These are phyloP conservation scores for Epinephelus lanceolatus DNA, from an alignment of 2,113 vertebrate genomes.

Conservation along the genomic window DNA sequence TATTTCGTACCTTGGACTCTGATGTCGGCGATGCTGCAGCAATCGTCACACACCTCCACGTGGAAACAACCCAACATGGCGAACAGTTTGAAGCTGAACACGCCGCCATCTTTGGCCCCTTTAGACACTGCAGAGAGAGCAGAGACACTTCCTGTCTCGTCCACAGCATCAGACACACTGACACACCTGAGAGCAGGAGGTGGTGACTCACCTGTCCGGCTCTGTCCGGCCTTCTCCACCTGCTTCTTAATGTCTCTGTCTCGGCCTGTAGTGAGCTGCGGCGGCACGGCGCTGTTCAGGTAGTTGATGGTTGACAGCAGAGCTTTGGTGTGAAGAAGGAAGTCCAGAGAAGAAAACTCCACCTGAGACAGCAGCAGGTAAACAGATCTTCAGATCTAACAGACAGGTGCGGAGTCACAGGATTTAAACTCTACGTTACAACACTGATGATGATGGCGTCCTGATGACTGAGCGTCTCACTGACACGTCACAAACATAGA, in stretches of 20 bases:
- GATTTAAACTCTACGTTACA: too few species aligned
- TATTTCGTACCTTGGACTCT: slow-evolving; percentile 88
- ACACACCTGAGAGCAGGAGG: background rate
- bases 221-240: slow-evolving; percentile 62
- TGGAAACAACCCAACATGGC: slow-evolving; percentile 92
- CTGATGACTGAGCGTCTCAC: too few species aligned
- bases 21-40: slow-evolving; percentile 92
- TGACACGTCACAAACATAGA: too few species aligned
- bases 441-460: too few species aligned
- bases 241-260: slow-evolving; percentile 66
- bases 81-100: slow-evolving; percentile 91
- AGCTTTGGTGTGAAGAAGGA: slow-evolving; percentile 93
- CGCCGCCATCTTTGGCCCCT: slow-evolving; percentile 83
- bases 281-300: slow-evolving; percentile 84
- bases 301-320: slow-evolving; percentile 92
- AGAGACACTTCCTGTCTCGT: background rate
- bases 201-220: slow-evolving; percentile 84
- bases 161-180: background rate
- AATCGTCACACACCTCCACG: slow-evolving; percentile 90
- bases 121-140: slow-evolving; percentile 68
- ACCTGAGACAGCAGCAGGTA: slow-evolving; percentile 82
- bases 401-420: background rate
- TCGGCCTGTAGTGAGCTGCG: slow-evolving; percentile 34
- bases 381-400: background rate
- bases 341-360: slow-evolving; percentile 92